phyloP scores from a whole-genome alignment of 2,113 vertebrate genomes.

The Pterocles gutturalis region DNA sequence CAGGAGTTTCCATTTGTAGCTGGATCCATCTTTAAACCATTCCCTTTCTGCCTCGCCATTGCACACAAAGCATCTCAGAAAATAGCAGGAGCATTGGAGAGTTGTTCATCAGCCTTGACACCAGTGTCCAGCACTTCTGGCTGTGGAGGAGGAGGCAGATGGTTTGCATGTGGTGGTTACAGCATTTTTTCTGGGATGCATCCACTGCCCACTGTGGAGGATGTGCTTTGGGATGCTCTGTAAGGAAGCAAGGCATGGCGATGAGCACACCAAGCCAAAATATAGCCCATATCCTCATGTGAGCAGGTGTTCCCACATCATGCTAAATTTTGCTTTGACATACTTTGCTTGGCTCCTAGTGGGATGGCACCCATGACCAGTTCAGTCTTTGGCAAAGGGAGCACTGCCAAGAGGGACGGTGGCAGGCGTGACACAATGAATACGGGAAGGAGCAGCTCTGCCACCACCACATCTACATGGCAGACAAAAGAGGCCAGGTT shows the following conservation, averaged over 20 bases:
- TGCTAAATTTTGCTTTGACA: neutral
- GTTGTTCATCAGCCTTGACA: neutral
- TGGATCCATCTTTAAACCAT: neutral
- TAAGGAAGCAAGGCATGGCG: neutral
- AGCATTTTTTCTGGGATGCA: neutral
- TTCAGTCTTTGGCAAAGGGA: neutral
- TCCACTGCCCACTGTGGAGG: neutral
- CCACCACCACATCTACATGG: rapidly evolving
- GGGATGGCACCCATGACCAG: neutral
- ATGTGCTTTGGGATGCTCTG: neutral
- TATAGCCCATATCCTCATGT: neutral
- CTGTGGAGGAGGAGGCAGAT: neutral
- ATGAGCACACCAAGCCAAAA: neutral
- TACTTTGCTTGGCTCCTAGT: neutral
- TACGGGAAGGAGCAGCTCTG: rapidly evolving
- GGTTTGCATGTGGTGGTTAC: neutral
- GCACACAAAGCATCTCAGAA: neutral
- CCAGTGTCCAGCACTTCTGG: neutral
- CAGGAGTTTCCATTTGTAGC: neutral
- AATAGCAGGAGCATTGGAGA: neutral
- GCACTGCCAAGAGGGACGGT: neutral
- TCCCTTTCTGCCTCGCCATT: neutral
- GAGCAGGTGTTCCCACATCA: neutral
- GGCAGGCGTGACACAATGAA: neutral
- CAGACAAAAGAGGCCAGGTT: neutral